These are phyloP conservation scores for Scortum barcoo DNA, from an alignment of 2,113 vertebrate species.

Conservation along the genomic window DNA sequence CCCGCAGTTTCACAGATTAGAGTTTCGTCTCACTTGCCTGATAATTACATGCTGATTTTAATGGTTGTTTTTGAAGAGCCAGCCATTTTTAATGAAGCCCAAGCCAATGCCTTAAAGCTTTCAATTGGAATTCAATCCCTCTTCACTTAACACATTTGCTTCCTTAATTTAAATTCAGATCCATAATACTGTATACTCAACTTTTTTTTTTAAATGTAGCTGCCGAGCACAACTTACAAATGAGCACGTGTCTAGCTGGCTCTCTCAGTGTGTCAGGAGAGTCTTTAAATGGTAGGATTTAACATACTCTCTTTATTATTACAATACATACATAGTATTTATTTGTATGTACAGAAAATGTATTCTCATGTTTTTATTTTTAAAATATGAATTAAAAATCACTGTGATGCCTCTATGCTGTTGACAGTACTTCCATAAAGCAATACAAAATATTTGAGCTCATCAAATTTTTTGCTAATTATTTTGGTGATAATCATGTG, in stretches of 20 bases:
- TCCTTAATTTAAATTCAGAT: constrained; percentile 53
- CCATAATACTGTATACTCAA: constrained; percentile 32
- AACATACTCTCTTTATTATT: neutral
- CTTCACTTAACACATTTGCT: constrained; percentile 58
- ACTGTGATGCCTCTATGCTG: neutral
- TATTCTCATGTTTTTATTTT: neutral
- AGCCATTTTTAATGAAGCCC: constrained; percentile 79
- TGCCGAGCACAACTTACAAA: neutral
- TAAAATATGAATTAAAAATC: neutral
- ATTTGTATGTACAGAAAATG: neutral
- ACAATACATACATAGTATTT: neutral
- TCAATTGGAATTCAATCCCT: constrained; percentile 60
- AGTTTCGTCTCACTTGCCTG: constrained; percentile 58
- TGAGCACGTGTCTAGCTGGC: neutral
- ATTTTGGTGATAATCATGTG: neutral
- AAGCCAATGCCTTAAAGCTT: constrained; percentile 67
- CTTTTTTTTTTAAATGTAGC: constrained; percentile 19
- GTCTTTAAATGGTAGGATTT: neutral
- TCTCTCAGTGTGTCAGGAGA: neutral
- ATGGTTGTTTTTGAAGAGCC: constrained; percentile 74
- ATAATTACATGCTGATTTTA: constrained; percentile 74
- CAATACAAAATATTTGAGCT: neutral
- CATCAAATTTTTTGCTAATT: neutral
- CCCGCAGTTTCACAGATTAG: constrained; percentile 59
- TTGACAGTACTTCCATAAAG: neutral